Percentiles rank a stretch among this genome's conserved stretches.
Conservation (phyloP, 2,797 vertebrate species). For the Natrix natrix region DNA sequence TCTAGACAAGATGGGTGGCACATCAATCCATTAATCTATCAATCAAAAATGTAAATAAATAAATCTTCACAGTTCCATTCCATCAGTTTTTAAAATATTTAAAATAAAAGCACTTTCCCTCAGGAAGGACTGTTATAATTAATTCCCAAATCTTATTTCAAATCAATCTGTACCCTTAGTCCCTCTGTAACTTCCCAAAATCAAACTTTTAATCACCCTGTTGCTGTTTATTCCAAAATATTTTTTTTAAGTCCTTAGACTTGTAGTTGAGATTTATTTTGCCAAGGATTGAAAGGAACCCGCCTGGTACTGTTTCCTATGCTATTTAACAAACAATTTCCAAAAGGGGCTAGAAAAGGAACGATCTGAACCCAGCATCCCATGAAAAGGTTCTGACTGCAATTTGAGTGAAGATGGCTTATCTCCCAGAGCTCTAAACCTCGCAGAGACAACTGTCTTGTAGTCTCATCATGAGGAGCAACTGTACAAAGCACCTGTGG, state of each 20-base stretch:
- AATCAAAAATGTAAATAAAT: no score
- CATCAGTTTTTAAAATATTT: no score
- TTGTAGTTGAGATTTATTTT: background rate
- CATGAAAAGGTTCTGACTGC: background rate
- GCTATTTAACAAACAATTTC: background rate
- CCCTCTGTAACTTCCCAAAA: background rate
- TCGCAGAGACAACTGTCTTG: background rate
- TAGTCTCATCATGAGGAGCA: background rate
- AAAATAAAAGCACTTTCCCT: no score
- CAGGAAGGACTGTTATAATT: no score
- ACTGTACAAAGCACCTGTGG: background rate
- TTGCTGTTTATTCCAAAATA: background rate
- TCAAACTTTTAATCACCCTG: background rate
- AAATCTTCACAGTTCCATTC: no score
- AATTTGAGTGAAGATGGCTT: background rate
- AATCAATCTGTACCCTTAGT: background rate
- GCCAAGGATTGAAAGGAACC: background rate
- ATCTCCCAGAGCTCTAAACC: background rate
- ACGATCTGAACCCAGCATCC: background rate
- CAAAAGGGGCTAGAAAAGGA: background rate
- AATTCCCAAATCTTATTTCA: no score
- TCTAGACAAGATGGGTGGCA: no score
- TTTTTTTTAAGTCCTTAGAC: background rate
- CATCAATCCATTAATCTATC: no score
- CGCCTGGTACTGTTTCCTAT: background rate